A percentile compares a stretch with the other conserved stretches of the same genome.
Conservation (phyloP, 2,888 invertebrate genomes). For the Harpalus rufipes region DNA sequence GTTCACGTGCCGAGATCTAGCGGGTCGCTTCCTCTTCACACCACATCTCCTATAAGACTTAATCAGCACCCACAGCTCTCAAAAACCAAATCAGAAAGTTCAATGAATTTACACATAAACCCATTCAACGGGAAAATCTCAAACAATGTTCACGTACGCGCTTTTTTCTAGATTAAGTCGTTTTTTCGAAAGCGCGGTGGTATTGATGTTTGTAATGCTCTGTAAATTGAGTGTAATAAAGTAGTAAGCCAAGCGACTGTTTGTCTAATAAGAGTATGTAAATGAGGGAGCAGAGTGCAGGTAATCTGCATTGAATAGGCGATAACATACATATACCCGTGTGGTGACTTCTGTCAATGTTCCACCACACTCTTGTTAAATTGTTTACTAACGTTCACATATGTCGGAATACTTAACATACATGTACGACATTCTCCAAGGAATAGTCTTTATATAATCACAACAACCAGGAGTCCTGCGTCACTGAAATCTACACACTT, state of each 20-base stretch:
- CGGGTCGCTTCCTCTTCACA: conserved; percentile 56
- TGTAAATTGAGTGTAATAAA: background rate
- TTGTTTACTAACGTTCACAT: conserved; percentile 2
- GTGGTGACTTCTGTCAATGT: background rate
- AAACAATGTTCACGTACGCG: conserved; percentile 19
- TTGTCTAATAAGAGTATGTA: conserved; percentile 20
- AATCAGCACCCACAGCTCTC: background rate
- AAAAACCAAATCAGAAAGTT: conserved; percentile 34
- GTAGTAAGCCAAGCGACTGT: conserved; percentile 2
- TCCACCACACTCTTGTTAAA: background rate
- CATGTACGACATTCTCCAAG: background rate
- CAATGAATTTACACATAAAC: conserved; percentile 14
- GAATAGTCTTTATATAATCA: background rate
- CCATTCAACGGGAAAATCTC: background rate
- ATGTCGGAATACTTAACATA: background rate
- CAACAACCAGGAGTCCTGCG: background rate
- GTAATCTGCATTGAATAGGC: conserved; percentile 25
- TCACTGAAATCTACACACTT: no score
- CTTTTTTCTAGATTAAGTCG: background rate
- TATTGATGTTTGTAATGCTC: conserved; percentile 1
- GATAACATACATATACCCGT: background rate
- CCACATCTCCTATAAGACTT: conserved; percentile 57
- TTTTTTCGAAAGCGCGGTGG: background rate
- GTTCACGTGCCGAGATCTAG: conserved; percentile 33
- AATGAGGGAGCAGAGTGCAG: background rate